Evolutionary conservation across 23 tunicate genomes (phyloP).

Genomic region (Aplidium turbinatum): DNA sequence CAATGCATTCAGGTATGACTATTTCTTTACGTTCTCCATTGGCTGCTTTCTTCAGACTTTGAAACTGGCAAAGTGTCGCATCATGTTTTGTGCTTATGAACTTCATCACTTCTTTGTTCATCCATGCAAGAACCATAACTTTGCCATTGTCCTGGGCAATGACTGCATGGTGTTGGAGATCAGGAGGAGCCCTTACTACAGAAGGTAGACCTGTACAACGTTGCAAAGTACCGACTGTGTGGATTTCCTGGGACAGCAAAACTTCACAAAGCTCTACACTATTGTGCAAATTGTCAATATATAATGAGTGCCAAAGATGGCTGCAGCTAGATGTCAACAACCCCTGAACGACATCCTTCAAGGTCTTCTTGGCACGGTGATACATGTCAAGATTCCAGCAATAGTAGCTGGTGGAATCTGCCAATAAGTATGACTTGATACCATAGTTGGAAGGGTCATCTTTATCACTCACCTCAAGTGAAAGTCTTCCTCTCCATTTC

Average conservation of each 20-base stretch:
- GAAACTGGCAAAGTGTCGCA: slow-evolving; percentile 1
- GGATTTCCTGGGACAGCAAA: slow-evolving; percentile 22
- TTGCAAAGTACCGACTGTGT: slow-evolving; percentile 23
- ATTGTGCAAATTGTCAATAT: too few relatives aligned
- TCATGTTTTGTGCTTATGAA: slow-evolving; percentile 40
- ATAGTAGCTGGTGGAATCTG: too few relatives aligned
- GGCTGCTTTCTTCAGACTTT: slow-evolving; percentile 24
- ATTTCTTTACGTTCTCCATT: slow-evolving; percentile 13
- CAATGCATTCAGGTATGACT: slow-evolving; percentile 23
- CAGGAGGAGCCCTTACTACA: background rate
- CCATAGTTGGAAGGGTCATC: too few relatives aligned
- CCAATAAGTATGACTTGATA: too few relatives aligned
- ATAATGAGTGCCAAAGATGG: too few relatives aligned
- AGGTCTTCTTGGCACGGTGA: too few relatives aligned
- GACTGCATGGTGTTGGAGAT: background rate
- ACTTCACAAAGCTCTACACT: slow-evolving; percentile 29
- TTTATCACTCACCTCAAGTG: too few relatives aligned
- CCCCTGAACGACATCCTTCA: too few relatives aligned
- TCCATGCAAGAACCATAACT: slow-evolving; percentile 31
- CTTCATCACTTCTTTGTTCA: slow-evolving; percentile 31
- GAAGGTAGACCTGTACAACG: slow-evolving; percentile 23
- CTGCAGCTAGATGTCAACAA: too few relatives aligned
- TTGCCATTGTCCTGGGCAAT: slow-evolving; percentile 12
- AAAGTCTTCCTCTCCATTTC: too few relatives aligned
- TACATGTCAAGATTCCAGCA: too few relatives aligned